phyloP scores from a whole-genome alignment of 1,140 invertebrate genomes.

The Calephelis nemesis region DNA sequence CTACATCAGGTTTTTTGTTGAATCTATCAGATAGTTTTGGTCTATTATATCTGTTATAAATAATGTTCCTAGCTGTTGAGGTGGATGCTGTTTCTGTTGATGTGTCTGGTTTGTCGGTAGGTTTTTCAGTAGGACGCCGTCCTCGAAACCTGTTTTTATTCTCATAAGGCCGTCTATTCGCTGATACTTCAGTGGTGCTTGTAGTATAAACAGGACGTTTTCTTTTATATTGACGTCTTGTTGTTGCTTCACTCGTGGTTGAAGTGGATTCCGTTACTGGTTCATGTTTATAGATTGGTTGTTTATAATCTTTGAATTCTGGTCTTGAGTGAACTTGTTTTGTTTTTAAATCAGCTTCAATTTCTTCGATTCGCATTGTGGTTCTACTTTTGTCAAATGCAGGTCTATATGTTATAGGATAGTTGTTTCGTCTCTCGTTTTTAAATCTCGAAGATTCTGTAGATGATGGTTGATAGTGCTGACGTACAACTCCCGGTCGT shows the following conservation, averaged over 20 bases:
- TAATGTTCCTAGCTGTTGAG: slow-evolving; percentile 45
- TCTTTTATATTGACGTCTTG: slow-evolving; percentile 59
- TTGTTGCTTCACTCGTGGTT: slow-evolving; percentile 42
- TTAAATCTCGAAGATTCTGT: slow-evolving; percentile 54
- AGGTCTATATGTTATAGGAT: slow-evolving; percentile 71
- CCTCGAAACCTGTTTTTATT: slow-evolving; percentile 68
- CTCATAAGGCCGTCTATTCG: slow-evolving; percentile 57
- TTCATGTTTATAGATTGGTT: slow-evolving; percentile 70
- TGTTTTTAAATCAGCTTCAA: slow-evolving; percentile 74
- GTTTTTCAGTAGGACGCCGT: slow-evolving; percentile 67
- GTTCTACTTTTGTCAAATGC: slow-evolving; percentile 68
- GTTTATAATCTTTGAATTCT: slow-evolving; percentile 59
- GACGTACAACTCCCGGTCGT: slow-evolving; percentile 63
- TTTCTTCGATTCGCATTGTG: slow-evolving; percentile 78
- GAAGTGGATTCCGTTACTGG: slow-evolving; percentile 49
- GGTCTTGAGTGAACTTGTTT: slow-evolving; percentile 63
- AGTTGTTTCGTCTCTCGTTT: slow-evolving; percentile 49
- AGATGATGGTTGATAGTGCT: slow-evolving; percentile 59
- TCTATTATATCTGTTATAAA: slow-evolving; percentile 54
- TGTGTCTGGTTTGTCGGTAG: slow-evolving; percentile 56
- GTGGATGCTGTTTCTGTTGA: slow-evolving; percentile 45
- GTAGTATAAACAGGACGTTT: slow-evolving; percentile 55
- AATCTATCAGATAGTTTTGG: slow-evolving; percentile 63
- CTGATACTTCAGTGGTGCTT: slow-evolving; percentile 54
- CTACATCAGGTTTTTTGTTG: slow-evolving; percentile 58